These are phyloP conservation scores for Helicolenus hilgendorfi DNA, from an alignment of 2,797 vertebrate species.

Conservation along the genomic window DNA sequence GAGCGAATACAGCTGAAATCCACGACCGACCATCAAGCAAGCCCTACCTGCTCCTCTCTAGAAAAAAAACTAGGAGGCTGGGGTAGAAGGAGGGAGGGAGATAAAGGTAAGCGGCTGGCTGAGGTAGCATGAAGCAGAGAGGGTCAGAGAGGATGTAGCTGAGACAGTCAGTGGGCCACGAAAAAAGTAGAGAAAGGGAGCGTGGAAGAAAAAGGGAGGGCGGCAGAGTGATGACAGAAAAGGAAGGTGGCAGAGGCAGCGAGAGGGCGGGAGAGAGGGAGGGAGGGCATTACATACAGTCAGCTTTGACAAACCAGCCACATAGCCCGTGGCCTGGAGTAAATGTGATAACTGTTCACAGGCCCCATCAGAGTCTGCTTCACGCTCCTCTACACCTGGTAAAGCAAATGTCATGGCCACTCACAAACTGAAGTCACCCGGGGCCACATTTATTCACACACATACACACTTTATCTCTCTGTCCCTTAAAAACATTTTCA, in stretches of 20 bases:
- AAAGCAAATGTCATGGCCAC: conserved; percentile 80
- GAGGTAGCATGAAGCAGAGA: conserved; percentile 65
- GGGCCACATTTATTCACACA: conserved; percentile 61
- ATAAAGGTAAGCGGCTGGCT: conserved; percentile 58
- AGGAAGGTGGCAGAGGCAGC: conserved; percentile 24
- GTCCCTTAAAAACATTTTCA: conserved; percentile 39
- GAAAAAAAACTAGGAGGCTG: conserved; percentile 12
- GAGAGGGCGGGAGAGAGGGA: conserved; percentile 44
- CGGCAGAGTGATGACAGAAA: conserved; percentile 30
- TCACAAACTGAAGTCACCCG: conserved; percentile 69
- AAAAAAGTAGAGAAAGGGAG: conserved; percentile 41
- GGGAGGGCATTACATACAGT: conserved; percentile 55
- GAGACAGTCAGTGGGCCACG: conserved; percentile 56
- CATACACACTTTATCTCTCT: conserved; percentile 30
- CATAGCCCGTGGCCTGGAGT: conserved; percentile 69
- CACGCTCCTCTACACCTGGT: conserved; percentile 79
- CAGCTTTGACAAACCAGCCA: conserved; percentile 65
- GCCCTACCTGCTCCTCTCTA: conserved; percentile 4
- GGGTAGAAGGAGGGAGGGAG: conserved; percentile 25
- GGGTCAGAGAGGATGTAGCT: conserved; percentile 46
- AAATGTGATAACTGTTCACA: conserved; percentile 84
- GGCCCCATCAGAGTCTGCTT: conserved; percentile 76
- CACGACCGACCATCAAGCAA: neutral
- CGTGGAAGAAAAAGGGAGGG: conserved; percentile 31
- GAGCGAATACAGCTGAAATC: conserved; percentile 18